phyloP scores from a whole-genome alignment of 2,797 vertebrate species.

The Spheniscus humboldti region DNA sequence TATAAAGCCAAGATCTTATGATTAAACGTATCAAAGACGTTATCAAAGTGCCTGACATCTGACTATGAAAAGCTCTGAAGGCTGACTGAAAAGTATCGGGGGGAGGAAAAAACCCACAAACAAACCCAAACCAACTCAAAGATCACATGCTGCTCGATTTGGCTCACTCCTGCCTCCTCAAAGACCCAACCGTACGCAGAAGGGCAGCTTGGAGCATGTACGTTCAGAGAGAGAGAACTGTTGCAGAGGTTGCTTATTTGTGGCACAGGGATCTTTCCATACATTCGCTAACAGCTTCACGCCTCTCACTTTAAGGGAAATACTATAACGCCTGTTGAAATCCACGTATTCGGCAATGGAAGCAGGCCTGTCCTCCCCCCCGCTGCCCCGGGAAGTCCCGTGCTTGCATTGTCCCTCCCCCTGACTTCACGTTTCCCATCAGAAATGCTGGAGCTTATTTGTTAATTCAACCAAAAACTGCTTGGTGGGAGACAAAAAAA shows the following conservation, averaged over 20 bases:
- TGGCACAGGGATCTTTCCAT: background rate
- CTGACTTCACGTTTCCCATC: background rate
- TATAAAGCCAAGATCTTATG: background rate
- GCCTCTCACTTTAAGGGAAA: background rate
- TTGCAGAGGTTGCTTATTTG: background rate
- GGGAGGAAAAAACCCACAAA: background rate
- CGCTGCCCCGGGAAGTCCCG: background rate
- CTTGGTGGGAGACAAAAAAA: background rate
- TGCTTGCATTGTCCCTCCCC: background rate
- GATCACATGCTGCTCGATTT: background rate
- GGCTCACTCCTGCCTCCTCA: background rate
- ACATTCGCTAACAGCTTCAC: background rate
- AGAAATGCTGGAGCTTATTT: background rate
- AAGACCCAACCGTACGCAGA: background rate
- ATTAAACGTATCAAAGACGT: background rate
- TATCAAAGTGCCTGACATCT: background rate
- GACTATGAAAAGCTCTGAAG: background rate
- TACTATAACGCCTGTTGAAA: background rate
- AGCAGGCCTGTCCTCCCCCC: background rate
- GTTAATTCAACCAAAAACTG: background rate
- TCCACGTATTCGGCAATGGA: background rate
- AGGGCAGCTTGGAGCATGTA: background rate
- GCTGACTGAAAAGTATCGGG: background rate
- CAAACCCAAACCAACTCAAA: background rate
- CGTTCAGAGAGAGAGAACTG: background rate